Base-by-base conservation (phyloP, 2,888 invertebrate species). In the Ophion costatus region DNA sequence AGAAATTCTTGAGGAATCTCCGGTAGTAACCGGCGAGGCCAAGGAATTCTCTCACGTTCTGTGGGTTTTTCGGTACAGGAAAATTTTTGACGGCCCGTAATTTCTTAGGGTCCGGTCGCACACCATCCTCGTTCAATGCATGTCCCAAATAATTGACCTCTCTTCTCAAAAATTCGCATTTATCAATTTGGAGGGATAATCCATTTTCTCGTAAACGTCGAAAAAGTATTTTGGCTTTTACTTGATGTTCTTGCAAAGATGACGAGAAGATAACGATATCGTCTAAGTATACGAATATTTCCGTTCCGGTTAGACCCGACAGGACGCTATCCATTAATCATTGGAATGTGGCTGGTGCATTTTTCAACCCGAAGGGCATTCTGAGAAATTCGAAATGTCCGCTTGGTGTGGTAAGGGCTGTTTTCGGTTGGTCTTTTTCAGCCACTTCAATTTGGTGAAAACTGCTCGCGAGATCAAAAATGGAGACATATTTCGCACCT, bases 101-200 rank as follows among this genome's bases (percentile, higher is more conserved):
- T 51, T 51, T 51, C 51, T 14, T 10, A 5, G 51, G 51, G 14
- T 51, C 51, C 1, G 51, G 51, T 51, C 51, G 51, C 17, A 51
- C 51, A 14, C 51, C 51, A 14, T 51, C 10, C 17, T 29, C 4
- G 29, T 29, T 29, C 29, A 4, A 29, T 29, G 29, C 29, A 29
- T 29, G 29, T 0, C 24, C 17, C 51, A 51, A 10, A 10, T 51
- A 17, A 17, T 51, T 51, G 51, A 51, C 51, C 17, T 51, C 51
- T 6, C 9, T 51, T 17, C 51, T 10, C 2, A 51, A 17, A 51
- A 51, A 51, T 5, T 51, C 51, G 51, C 51, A 51, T 51, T 51
- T 51, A 20, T 86, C 75, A 91, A 91, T 78, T 86, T 83, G 64
- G 85, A 80, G 17, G 91, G 91, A 69, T 87, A 90, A 7, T 91